phyloP scores from a whole-genome alignment of 35 echinoderm and acorn worm genomes.

The Antedon bifida region DNA sequence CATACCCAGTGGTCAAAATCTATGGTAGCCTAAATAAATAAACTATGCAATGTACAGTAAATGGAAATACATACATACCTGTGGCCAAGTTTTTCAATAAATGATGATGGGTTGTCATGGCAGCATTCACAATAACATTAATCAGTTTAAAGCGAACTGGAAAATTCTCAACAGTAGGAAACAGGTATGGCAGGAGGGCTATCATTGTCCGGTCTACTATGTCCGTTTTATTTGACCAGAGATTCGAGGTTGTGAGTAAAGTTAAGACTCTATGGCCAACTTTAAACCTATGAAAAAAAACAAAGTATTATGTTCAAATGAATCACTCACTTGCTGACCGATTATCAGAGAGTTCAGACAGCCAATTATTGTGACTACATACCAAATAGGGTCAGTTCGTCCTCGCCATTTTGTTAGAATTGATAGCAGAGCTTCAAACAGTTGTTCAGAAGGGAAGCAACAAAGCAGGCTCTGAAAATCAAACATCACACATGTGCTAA shows the following conservation, averaged over 20 bases:
- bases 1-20: too few relatives aligned
- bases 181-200: conserved; percentile 30
- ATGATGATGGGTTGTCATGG: conserved; percentile 5
- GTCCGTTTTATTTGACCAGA: background rate
- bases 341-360: too few relatives aligned
- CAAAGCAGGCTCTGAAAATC: conserved; percentile 24
- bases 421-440: conserved; percentile 23
- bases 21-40: too few relatives aligned
- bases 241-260: conserved; percentile 1
- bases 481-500: background rate
- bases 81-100: conserved; percentile 6
- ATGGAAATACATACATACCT: conserved; percentile 9
- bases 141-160: background rate
- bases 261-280: conserved; percentile 1
- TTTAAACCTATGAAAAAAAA: background rate
- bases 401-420: conserved; percentile 14
- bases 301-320: too few relatives aligned
- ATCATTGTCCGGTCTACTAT: background rate
- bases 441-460: conserved; percentile 4
- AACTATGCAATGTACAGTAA: too few relatives aligned
- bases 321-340: too few relatives aligned
- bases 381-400: conserved; percentile 11
- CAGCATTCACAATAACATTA: background rate
- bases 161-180: background rate
- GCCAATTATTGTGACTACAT: background rate